Conservation (phyloP, 2,888 invertebrate species). For the Mechanitis mazaeus region DNA sequence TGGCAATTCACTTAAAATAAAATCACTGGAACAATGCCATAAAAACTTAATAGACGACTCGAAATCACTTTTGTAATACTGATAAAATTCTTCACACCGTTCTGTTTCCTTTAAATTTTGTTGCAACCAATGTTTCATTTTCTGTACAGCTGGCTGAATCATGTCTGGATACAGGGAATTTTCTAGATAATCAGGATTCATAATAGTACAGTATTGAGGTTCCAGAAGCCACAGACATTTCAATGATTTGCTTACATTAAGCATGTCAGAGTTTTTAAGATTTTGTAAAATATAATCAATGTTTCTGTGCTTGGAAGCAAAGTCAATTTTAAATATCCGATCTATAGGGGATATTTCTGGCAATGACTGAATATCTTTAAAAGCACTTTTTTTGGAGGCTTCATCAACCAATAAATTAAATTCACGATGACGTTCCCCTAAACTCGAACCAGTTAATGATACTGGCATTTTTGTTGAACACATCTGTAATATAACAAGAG, state of each 20-base stretch:
- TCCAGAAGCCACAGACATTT: constrained; percentile 51
- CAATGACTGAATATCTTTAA: constrained; percentile 28
- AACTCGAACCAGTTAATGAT: constrained; percentile 40
- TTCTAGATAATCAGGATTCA: constrained; percentile 53
- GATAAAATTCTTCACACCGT: constrained; percentile 48
- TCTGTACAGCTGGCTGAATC: constrained; percentile 46
- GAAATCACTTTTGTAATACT: constrained; percentile 42
- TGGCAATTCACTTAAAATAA: constrained; percentile 37
- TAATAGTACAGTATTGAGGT: constrained; percentile 36
- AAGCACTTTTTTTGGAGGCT: constrained; percentile 25
- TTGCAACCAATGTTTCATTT: constrained; percentile 50
- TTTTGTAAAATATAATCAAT: constrained; percentile 46
- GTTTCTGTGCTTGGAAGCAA: constrained; percentile 46
- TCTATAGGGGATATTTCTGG: constrained; percentile 45
- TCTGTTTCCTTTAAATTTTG: constrained; percentile 37
- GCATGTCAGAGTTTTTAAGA: constrained; percentile 52
- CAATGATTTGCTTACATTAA: constrained; percentile 54
- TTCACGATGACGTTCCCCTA: constrained; percentile 45
- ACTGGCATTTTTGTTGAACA: constrained; percentile 32
- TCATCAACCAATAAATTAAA: constrained; percentile 43
- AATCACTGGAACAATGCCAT: constrained; percentile 40
- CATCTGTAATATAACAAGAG: constrained; percentile 38
- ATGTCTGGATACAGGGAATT: constrained; percentile 47
- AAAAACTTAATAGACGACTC: constrained; percentile 46
- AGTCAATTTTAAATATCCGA: constrained; percentile 53